A percentile compares a stretch with the other conserved stretches of the same genome.
Conservation (phyloP, 2,888 invertebrate species). For the Ellobium chinense region DNA sequence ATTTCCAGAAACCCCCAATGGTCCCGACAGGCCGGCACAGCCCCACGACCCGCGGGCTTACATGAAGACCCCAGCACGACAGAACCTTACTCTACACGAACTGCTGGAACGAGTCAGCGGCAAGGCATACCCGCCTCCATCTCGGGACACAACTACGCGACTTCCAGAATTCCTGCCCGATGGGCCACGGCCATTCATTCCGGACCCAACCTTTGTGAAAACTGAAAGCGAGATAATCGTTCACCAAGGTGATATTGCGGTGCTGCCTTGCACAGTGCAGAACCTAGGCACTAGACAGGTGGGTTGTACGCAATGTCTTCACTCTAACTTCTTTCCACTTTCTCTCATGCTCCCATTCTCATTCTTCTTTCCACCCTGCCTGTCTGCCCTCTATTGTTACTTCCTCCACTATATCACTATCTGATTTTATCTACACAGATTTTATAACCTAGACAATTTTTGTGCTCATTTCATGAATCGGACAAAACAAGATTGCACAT, state of each 20-base stretch:
- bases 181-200: slow-evolving; percentile 36
- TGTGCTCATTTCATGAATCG: no score
- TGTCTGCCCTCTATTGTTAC: neutral
- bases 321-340: neutral
- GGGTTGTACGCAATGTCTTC: neutral
- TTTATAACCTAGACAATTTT: no score
- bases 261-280: slow-evolving; percentile 53
- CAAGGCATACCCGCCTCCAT: neutral
- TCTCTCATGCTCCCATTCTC: neutral
- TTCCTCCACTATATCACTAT: no score
- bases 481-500: no score
- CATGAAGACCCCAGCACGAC: neutral
- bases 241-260: slow-evolving; percentile 50
- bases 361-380: neutral
- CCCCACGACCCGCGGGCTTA: neutral
- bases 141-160: slow-evolving; percentile 26
- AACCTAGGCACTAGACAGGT: slow-evolving; percentile 57
- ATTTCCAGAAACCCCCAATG: neutral
- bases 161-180: slow-evolving; percentile 40
- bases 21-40: neutral
- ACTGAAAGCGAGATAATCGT: slow-evolving; percentile 49
- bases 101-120: slow-evolving; percentile 3
- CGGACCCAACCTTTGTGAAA: slow-evolving; percentile 46
- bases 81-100: neutral
- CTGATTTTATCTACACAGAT: no score